A percentile compares a stretch with the other conserved stretches of the same genome.
Evolutionary conservation across 2,113 vertebrate species (phyloP).

Genomic region (Damaliscus lunatus): DNA sequence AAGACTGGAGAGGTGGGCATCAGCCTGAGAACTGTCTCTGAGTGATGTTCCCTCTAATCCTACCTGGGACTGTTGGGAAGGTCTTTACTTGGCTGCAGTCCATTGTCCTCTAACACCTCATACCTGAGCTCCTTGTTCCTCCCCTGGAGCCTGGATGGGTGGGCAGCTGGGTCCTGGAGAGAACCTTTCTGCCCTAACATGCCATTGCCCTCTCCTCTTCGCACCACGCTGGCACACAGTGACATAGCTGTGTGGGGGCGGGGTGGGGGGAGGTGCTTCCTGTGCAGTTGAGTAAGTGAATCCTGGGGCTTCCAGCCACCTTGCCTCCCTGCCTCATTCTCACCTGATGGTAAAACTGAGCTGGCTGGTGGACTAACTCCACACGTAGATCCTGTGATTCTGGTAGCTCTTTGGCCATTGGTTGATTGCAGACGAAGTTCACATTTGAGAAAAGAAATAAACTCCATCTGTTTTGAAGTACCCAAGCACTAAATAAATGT

Average conservation of each 20-base stretch:
- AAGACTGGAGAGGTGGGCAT: background rate
- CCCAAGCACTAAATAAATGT: background rate
- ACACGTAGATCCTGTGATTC: background rate
- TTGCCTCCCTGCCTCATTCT: background rate
- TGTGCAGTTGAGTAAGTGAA: background rate
- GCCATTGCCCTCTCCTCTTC: background rate
- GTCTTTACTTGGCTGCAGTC: background rate
- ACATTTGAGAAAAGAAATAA: background rate
- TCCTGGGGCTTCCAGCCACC: background rate
- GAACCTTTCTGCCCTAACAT: background rate
- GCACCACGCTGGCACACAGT: too few relatives aligned
- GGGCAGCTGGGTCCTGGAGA: background rate
- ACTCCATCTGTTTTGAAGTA: background rate
- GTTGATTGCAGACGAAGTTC: background rate
- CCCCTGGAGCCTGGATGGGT: background rate
- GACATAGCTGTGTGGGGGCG: background rate
- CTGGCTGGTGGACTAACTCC: background rate
- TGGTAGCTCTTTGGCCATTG: background rate
- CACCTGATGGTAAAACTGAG: background rate
- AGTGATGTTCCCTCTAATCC: background rate
- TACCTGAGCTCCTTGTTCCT: background rate
- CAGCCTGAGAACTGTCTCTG: background rate
- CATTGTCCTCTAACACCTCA: background rate
- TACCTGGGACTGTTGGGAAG: background rate
- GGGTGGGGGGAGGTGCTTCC: background rate